These are phyloP conservation scores for Acrocephalus kingi DNA, from an alignment of 2,113 vertebrate genomes.

Conservation along the genomic window DNA sequence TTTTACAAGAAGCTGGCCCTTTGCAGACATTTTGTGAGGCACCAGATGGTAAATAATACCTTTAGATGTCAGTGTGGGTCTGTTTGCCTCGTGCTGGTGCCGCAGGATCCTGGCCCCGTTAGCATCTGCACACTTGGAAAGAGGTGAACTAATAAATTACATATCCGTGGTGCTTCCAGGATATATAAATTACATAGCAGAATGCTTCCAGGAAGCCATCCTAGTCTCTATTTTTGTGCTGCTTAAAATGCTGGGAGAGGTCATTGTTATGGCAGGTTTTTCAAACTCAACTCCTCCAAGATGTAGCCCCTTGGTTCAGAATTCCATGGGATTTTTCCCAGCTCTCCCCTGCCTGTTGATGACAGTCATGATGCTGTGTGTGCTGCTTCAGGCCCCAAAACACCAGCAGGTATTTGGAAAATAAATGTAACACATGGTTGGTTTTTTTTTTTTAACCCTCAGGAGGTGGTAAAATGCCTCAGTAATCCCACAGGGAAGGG, in stretches of 20 bases:
- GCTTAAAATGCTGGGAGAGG: not conserved
- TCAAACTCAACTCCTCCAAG: not conserved
- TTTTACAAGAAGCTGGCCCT: not conserved
- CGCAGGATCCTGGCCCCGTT: not conserved
- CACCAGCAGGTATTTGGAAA: not conserved
- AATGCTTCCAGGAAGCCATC: not conserved
- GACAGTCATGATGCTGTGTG: not conserved
- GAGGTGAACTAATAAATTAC: not conserved
- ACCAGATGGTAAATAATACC: not conserved
- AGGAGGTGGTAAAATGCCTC: not conserved
- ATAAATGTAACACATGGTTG: not conserved
- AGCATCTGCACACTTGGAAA: not conserved
- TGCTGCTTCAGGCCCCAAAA: not conserved
- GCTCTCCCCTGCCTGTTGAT: not conserved
- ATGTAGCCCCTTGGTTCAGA: not conserved
- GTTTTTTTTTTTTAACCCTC: not conserved
- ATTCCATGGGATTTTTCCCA: not conserved
- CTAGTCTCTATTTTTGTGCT: not conserved
- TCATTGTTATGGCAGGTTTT: not conserved
- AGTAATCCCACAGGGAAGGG: not conserved
- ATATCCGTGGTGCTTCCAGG: not conserved
- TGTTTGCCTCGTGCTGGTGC: not conserved
- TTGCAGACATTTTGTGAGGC: not conserved
- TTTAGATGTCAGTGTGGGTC: not conserved
- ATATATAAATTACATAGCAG: not conserved